These are phyloP conservation scores for Malacoctenus gilli DNA, from an alignment of 2,797 vertebrate species.

Conservation along the genomic window DNA sequence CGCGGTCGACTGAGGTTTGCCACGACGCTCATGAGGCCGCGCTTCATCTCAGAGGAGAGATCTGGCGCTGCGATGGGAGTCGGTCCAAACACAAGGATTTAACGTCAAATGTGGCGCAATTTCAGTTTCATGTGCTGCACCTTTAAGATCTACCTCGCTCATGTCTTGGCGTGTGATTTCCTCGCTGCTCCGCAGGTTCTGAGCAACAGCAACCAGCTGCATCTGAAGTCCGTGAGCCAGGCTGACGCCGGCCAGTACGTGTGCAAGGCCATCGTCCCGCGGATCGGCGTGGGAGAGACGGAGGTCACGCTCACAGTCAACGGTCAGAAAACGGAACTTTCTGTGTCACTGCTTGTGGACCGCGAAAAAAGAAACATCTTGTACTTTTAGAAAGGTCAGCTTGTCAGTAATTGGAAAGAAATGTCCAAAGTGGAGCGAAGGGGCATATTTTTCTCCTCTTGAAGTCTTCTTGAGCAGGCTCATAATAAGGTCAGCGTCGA, in stretches of 20 bases:
- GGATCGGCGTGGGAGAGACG: slow-evolving; percentile 90
- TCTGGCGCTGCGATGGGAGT: too few relatives aligned
- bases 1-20: not conserved
- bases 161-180: slow-evolving; percentile 22
- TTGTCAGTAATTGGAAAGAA: slow-evolving; percentile 33
- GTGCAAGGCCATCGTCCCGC: slow-evolving; percentile 92
- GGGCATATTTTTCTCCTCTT: slow-evolving; percentile 28
- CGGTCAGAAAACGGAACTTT: slow-evolving; percentile 74
- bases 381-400: slow-evolving; percentile 28
- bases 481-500: slow-evolving; percentile 2
- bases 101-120: too few relatives aligned
- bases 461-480: slow-evolving; percentile 1
- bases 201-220: slow-evolving; percentile 92
- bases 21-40: slow-evolving; percentile 1
- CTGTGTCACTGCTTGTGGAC: slow-evolving; percentile 12
- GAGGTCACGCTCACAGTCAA: slow-evolving; percentile 91
- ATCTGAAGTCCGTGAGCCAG: slow-evolving; percentile 89
- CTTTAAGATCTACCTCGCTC: too few relatives aligned
- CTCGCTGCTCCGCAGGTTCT: slow-evolving; percentile 81
- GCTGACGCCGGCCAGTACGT: slow-evolving; percentile 90
- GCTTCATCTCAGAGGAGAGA: too few relatives aligned
- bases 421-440: too few relatives aligned
- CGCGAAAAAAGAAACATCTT: too few relatives aligned
- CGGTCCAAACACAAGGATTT: too few relatives aligned
- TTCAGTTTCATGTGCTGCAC: too few relatives aligned